Conservation (phyloP, 2,888 invertebrate genomes). For the Cinara cedri region DNA sequence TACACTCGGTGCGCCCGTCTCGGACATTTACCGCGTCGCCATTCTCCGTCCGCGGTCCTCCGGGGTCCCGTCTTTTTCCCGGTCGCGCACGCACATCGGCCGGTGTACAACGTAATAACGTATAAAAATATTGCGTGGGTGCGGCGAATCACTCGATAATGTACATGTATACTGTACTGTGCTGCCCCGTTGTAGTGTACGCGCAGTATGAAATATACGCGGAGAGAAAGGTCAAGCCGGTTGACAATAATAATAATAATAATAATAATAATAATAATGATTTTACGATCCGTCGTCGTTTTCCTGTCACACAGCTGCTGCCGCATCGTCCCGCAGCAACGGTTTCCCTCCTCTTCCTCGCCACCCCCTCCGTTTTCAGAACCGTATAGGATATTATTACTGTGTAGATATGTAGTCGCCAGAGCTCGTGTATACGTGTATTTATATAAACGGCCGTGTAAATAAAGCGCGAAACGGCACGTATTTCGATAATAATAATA, state of each 20-base stretch:
- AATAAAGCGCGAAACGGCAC: conserved; percentile 40
- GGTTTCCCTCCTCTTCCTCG: background rate
- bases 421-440: too few relatives aligned
- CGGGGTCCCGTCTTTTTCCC: too few relatives aligned
- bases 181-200: too few relatives aligned
- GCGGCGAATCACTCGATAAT: background rate
- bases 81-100: background rate
- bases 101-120: background rate
- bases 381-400: too few relatives aligned
- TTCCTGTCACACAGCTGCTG: conserved; percentile 48
- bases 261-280: conserved; percentile 16
- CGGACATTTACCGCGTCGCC: too few relatives aligned
- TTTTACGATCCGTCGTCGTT: conserved; percentile 52
- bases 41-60: too few relatives aligned
- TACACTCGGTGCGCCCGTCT: too few relatives aligned
- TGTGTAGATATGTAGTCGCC: too few relatives aligned
- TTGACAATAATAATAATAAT: conserved; percentile 18
- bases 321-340: background rate
- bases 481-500: conserved; percentile 34
- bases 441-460: conserved; percentile 11
- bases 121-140: background rate
- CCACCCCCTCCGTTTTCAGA: background rate
- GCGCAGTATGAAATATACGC: too few relatives aligned
- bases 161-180: too few relatives aligned
- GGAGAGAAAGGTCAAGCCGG: conserved; percentile 39